phyloP scores from a whole-genome alignment of 2,113 vertebrate species.

The Pteruthius melanotis region DNA sequence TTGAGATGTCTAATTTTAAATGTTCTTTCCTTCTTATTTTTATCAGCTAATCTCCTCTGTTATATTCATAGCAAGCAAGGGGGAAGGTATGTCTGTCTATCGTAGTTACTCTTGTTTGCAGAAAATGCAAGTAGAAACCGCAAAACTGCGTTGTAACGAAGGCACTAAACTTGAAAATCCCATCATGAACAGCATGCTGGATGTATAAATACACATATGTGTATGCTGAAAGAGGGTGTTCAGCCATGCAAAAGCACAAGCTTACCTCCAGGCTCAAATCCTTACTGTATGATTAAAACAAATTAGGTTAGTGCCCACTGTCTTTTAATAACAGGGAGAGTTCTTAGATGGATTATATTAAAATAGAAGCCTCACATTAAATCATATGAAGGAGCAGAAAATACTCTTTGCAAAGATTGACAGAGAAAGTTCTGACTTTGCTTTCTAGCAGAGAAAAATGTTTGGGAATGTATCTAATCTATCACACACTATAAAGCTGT shows the following conservation, averaged over 20 bases:
- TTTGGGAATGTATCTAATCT: conserved; percentile 28
- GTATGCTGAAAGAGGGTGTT: background rate
- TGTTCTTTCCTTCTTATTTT: background rate
- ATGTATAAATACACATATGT: background rate
- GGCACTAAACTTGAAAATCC: background rate
- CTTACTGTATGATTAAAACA: background rate
- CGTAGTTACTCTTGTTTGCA: background rate
- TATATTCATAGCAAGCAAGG: background rate
- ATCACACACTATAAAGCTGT: conserved; percentile 19
- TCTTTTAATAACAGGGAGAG: background rate
- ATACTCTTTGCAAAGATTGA: background rate
- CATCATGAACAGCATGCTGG: background rate
- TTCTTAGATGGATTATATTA: background rate
- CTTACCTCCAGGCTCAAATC: conserved; percentile 2
- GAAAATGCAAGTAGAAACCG: background rate
- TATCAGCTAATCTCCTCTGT: background rate
- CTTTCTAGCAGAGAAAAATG: background rate
- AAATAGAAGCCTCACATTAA: background rate
- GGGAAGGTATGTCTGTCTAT: background rate
- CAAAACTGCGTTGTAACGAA: background rate
- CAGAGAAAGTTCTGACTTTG: background rate
- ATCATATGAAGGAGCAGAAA: background rate
- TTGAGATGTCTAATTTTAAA: background rate
- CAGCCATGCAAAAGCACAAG: background rate
- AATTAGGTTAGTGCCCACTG: background rate